Evolutionary conservation across 2,888 invertebrate species (phyloP).

Genomic region (Villa cingulata): DNA sequence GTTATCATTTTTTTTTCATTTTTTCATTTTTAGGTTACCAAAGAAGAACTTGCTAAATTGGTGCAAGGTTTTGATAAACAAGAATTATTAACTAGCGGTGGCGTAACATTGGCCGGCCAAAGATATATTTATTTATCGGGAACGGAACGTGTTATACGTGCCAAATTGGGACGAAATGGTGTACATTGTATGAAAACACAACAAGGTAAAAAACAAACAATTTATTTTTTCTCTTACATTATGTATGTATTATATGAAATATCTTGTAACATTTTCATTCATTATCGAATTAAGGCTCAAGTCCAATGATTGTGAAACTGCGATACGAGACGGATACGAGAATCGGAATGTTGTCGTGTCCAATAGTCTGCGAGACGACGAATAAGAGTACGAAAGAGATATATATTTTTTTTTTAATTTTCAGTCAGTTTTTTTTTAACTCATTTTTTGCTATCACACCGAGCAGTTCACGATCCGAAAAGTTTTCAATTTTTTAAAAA

Average conservation of each 20-base stretch:
- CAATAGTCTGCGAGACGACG: no score
- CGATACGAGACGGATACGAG: no score
- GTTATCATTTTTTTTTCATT: background rate
- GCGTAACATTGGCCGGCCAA: constrained; percentile 81
- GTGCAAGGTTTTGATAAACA: constrained; percentile 83
- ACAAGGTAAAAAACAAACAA: constrained; percentile 51
- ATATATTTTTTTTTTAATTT: no score
- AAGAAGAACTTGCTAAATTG: constrained; percentile 82
- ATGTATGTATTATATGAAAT: background rate
- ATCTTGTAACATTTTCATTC: background rate
- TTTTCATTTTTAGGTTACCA: constrained; percentile 55
- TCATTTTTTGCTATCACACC: no score
- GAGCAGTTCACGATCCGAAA: no score
- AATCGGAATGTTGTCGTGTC: no score
- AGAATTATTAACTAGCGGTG: constrained; percentile 76
- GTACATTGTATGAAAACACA: constrained; percentile 93
- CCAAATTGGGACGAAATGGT: constrained; percentile 85
- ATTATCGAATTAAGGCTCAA: no score
- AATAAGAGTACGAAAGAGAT: no score
- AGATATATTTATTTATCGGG: constrained; percentile 93
- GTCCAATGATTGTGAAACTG: no score
- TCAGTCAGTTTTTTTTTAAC: no score
- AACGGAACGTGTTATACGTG: constrained; percentile 84
- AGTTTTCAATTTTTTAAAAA: no score
- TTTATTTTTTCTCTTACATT: background rate